Base-by-base conservation (phyloP, 2,888 invertebrate genomes). In the Emmelina monodactyla region DNA sequence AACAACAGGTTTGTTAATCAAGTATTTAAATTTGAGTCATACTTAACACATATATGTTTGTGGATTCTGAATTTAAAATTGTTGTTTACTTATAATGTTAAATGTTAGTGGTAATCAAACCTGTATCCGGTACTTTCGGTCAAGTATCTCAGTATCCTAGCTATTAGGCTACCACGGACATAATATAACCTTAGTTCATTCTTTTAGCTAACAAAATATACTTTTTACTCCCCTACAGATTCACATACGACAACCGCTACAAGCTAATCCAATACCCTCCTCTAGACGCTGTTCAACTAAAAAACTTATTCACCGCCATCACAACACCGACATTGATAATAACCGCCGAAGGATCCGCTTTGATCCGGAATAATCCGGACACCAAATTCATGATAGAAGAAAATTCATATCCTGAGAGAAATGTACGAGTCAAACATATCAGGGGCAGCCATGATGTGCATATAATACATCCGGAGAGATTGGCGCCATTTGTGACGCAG, bases 361-460 rank as follows among this genome's bases (percentile, higher is more conserved):
- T 9, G 0, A 51, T 49, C 0, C 15, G 11, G 0, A 56, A 48
- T 16, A 30, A 31, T 13, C 4, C 12, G 0, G 28, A 29, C 1
- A 38, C 42, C 1, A 44, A 43, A 3, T 58, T 47, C 36, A 29
- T 50, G 2, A 34, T 58, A 1, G 53, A 57, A 29, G 56, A 56
- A 14, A 42, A 32, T 1, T 28, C 37, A 0, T 46, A 46, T 13
- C 29, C 29, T 35, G 22, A 40, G 1, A 35, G 38, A 0, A 56
- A 53, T 31, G 53, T 47, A 22, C 45, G 51, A n/a, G 46, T 58
- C 0, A 45, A 59, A 14, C 19, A 47, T 3, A 69, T 84, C 1
- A 46, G 55, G 1, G 85, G 85, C 0, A 61, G 63, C 45, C 85
- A 85, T 41, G 83, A 85, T 47, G 68, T 83, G 1, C 85, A 85